A percentile compares a stretch with the other conserved stretches of the same genome.
These are phyloP conservation scores for Halcyon smyrnensis DNA, from an alignment of 2,797 vertebrate species.

Conservation along the genomic window DNA sequence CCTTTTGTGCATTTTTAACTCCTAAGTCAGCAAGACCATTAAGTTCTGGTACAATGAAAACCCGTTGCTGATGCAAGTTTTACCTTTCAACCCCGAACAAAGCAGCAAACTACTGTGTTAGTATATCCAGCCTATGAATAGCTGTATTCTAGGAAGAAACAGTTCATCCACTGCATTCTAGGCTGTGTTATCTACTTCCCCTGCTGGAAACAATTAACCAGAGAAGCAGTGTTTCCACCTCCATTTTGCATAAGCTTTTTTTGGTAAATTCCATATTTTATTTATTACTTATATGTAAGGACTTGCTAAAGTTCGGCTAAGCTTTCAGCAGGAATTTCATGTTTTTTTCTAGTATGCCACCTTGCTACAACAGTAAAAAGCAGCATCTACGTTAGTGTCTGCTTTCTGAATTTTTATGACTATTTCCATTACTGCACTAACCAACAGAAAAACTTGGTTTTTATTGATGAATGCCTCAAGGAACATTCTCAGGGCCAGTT, in stretches of 20 bases:
- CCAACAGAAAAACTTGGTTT: neutral
- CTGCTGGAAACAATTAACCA: neutral
- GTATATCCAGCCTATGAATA: neutral
- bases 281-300: neutral
- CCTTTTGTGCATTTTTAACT: neutral
- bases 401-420: neutral
- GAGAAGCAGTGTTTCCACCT: neutral
- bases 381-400: neutral
- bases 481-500: neutral
- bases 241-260: neutral
- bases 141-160: neutral
- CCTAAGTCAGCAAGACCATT: neutral
- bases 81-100: neutral
- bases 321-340: neutral
- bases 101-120: neutral
- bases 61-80: neutral
- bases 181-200: neutral
- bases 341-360: neutral
- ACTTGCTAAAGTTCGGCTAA: neutral
- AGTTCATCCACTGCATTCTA: neutral
- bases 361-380: neutral
- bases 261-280: neutral
- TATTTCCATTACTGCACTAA: neutral
- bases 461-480: constrained; percentile 34
- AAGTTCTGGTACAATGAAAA: neutral